Conservation (phyloP, 2,797 vertebrate species). For the Coccyzus lansbergi region DNA sequence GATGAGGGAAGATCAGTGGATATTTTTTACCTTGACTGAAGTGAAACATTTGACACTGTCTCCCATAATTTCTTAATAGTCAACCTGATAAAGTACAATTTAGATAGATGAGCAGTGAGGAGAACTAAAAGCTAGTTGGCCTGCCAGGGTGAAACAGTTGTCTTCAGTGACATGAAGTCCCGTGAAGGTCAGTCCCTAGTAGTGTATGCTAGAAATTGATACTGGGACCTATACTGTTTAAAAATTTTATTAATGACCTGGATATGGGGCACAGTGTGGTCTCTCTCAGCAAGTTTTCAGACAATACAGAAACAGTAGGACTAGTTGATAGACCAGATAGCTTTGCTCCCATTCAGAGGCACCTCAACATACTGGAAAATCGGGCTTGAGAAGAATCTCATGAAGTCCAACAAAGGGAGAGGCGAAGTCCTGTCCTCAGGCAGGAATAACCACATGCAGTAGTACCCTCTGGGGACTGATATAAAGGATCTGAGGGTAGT, state of each 20-base stretch:
- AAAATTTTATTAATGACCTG: neutral
- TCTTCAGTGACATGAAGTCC: neutral
- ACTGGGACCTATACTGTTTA: neutral
- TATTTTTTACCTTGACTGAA: neutral
- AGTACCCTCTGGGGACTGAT: neutral
- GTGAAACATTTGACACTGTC: neutral
- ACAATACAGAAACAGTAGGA: neutral
- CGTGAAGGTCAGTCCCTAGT: neutral
- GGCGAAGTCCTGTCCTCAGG: neutral
- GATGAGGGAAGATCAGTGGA: neutral
- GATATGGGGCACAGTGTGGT: neutral
- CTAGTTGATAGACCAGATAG: neutral
- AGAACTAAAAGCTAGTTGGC: neutral
- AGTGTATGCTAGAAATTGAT: neutral
- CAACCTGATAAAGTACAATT: neutral
- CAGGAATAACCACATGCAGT: neutral
- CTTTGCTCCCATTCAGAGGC: neutral
- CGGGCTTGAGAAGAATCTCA: neutral
- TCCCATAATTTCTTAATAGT: neutral
- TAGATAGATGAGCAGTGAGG: neutral
- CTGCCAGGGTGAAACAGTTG: neutral
- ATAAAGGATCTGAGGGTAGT: neutral
- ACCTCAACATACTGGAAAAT: neutral
- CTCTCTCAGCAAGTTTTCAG: neutral
- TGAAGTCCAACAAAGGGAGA: neutral